A percentile compares a stretch with the other conserved stretches of the same genome.
Conservation (phyloP, 2,888 invertebrate species). For the Troides aeacus region DNA sequence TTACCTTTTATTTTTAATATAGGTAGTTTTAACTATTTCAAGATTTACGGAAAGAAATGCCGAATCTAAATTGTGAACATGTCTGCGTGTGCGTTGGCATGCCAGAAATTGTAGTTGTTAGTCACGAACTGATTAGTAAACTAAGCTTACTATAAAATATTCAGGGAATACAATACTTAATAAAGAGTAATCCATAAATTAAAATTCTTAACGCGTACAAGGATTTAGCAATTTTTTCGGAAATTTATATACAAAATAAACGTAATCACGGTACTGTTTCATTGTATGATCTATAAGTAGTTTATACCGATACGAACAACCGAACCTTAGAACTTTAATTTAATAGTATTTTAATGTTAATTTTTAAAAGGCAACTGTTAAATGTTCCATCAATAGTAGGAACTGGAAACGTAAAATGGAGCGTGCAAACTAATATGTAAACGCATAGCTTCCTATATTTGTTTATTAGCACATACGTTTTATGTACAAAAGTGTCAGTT, state of each 20-base stretch:
- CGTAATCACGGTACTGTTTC: too few relatives aligned
- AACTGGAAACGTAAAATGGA: slow-evolving; percentile 4
- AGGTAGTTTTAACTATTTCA: not conserved
- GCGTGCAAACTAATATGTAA: not conserved
- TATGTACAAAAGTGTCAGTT: slow-evolving; percentile 19
- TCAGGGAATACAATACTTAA: too few relatives aligned
- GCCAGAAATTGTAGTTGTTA: not conserved
- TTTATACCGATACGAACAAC: too few relatives aligned
- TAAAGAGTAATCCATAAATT: too few relatives aligned
- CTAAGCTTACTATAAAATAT: too few relatives aligned
- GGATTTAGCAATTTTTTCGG: too few relatives aligned
- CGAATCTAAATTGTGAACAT: not conserved
- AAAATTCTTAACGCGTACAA: too few relatives aligned
- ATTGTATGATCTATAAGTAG: too few relatives aligned
- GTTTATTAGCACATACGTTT: slow-evolving; percentile 11
- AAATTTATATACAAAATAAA: too few relatives aligned
- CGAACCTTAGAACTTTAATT: too few relatives aligned
- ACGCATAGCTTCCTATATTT: slow-evolving; percentile 14
- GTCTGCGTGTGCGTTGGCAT: not conserved
- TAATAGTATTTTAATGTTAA: not conserved
- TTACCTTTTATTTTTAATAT: not conserved
- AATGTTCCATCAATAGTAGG: not conserved
- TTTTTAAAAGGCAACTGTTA: not conserved
- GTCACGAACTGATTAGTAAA: too few relatives aligned
- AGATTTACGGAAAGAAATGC: not conserved